These are phyloP conservation scores for Tenthredo mesomela DNA, from an alignment of 2,888 invertebrate species.

Conservation along the genomic window DNA sequence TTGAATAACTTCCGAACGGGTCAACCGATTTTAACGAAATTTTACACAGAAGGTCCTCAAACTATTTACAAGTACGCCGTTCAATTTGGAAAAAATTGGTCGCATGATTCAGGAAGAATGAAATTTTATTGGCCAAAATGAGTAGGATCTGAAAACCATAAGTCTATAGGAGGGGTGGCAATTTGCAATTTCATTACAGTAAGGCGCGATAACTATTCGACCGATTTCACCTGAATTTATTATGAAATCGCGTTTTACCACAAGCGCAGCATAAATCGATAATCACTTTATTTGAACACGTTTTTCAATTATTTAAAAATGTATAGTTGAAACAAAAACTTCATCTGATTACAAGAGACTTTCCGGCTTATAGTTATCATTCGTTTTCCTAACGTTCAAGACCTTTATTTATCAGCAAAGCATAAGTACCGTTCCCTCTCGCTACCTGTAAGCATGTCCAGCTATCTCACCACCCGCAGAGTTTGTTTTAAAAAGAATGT, in stretches of 20 bases:
- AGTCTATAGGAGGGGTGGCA: no score
- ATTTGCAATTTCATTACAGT: no score
- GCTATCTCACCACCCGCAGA: slow-evolving; percentile 10
- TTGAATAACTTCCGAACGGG: neutral
- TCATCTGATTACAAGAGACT: neutral
- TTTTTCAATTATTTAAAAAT: neutral
- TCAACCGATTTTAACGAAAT: neutral
- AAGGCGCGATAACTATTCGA: no score
- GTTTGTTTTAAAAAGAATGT: slow-evolving; percentile 17
- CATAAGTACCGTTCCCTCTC: neutral
- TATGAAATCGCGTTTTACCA: neutral
- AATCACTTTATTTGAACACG: neutral
- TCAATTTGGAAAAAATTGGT: neutral
- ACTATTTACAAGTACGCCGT: neutral
- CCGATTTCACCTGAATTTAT: no score
- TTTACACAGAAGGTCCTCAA: neutral
- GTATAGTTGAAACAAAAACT: neutral
- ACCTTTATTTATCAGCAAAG: neutral
- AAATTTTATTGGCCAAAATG: no score
- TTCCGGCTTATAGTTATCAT: neutral
- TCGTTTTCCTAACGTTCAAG: neutral
- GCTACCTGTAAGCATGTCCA: neutral
- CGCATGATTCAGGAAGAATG: neutral
- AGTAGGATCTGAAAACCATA: no score
- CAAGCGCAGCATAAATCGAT: neutral